Percentiles rank a stretch among this genome's conserved stretches.
phyloP scores from a whole-genome alignment of 2,113 vertebrate species.

The Vulpes ferrilata region DNA sequence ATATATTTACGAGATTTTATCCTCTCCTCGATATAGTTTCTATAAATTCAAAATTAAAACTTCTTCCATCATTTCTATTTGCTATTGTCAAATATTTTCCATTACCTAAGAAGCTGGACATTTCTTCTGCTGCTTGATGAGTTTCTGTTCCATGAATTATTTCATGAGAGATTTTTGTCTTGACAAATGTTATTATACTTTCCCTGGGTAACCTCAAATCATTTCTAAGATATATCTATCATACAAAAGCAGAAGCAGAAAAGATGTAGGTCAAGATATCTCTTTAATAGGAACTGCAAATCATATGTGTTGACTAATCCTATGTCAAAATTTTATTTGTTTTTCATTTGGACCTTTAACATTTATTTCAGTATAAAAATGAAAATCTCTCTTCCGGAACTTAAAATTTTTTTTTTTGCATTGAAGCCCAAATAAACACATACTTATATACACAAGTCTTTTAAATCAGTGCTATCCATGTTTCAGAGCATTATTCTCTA shows the following conservation, averaged over 20 bases:
- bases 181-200: constrained; percentile 76
- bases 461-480: not conserved
- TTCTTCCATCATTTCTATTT: constrained; percentile 72
- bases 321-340: constrained; percentile 66
- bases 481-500: constrained; percentile 56
- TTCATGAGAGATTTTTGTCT: constrained; percentile 78
- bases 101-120: constrained; percentile 74
- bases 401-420: constrained; percentile 31
- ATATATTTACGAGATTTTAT: constrained; percentile 52
- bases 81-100: constrained; percentile 71
- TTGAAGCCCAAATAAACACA: constrained; percentile 42
- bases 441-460: not conserved
- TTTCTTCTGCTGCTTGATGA: constrained; percentile 76
- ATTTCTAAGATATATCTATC: constrained; percentile 83
- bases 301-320: constrained; percentile 58
- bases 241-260: constrained; percentile 81
- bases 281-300: constrained; percentile 79
- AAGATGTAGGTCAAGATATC: constrained; percentile 68
- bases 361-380: constrained; percentile 65
- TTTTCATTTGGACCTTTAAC: constrained; percentile 55
- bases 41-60: constrained; percentile 72
- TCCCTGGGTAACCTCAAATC: constrained; percentile 82
- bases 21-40: constrained; percentile 58
- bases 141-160: constrained; percentile 81
- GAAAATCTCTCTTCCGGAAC: not conserved